Evolutionary conservation across 2,888 invertebrate species (phyloP).

Genomic region (Brenthis hecate): DNA sequence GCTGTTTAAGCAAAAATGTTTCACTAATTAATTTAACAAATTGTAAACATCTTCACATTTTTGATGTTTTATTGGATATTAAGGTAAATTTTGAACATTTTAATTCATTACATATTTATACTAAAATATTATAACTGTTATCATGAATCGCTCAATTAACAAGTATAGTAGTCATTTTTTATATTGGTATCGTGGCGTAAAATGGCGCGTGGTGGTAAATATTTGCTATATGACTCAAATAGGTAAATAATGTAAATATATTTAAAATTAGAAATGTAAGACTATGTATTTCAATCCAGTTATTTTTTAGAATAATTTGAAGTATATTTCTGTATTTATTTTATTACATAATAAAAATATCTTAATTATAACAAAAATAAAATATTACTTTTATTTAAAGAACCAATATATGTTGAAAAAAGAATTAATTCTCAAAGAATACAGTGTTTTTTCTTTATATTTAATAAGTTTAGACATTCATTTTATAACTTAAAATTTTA

Average conservation of each 20-base stretch:
- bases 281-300: no score
- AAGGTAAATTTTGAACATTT: slow-evolving; percentile 48
- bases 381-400: no score
- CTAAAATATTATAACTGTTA: slow-evolving; percentile 19
- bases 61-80: slow-evolving; percentile 47
- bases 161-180: slow-evolving; percentile 45
- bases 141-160: no score
- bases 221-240: neutral
- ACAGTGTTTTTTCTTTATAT: no score
- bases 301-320: no score
- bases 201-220: slow-evolving; percentile 44
- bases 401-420: no score
- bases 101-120: slow-evolving; percentile 16
- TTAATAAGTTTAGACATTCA: no score
- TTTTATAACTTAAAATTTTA: no score
- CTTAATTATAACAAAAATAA: no score
- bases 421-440: no score
- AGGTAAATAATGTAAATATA: neutral
- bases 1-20: slow-evolving; percentile 52
- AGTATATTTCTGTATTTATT: no score
- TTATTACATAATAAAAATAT: no score
- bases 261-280: neutral
- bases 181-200: slow-evolving; percentile 53
- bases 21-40: slow-evolving; percentile 47
- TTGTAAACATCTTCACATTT: slow-evolving; percentile 56